phyloP scores from a whole-genome alignment of 2,888 invertebrate species.

The Polietes domitor region DNA sequence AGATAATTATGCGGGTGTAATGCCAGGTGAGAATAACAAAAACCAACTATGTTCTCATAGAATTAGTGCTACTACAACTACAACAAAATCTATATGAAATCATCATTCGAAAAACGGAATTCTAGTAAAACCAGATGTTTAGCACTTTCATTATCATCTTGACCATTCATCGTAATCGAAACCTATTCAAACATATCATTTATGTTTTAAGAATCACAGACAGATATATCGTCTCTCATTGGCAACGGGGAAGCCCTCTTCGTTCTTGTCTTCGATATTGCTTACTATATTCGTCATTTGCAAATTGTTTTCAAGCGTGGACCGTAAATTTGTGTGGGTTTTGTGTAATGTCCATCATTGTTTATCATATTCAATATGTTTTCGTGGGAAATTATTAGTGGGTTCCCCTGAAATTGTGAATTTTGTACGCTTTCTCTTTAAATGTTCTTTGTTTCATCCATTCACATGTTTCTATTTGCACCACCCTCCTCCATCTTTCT shows the following conservation, averaged over 20 bases:
- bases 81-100: constrained; percentile 35
- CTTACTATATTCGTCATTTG: constrained; percentile 23
- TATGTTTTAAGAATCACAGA: constrained; percentile 25
- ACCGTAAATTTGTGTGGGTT: constrained; percentile 23
- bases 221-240: constrained; percentile 14
- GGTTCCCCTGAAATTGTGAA: too few species aligned
- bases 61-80: constrained; percentile 55
- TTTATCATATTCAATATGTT: constrained; percentile 20
- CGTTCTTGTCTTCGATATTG: constrained; percentile 25
- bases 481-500: too few species aligned
- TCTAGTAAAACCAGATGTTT: constrained; percentile 44
- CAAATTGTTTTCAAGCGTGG: not conserved
- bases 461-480: constrained; percentile 4
- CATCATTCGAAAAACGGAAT: constrained; percentile 49
- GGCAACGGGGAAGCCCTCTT: constrained; percentile 9
- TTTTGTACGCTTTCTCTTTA: not conserved
- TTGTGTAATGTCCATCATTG: constrained; percentile 16
- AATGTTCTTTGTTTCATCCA: constrained; percentile 16
- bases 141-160: constrained; percentile 53
- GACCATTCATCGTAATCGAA: constrained; percentile 32
- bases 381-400: not conserved
- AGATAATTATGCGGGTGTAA: constrained; percentile 75
- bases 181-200: constrained; percentile 20
- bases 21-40: constrained; percentile 78
- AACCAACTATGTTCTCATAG: constrained; percentile 39